Base-by-base conservation (phyloP, 2,113 vertebrate genomes). In the Egretta garzetta region DNA sequence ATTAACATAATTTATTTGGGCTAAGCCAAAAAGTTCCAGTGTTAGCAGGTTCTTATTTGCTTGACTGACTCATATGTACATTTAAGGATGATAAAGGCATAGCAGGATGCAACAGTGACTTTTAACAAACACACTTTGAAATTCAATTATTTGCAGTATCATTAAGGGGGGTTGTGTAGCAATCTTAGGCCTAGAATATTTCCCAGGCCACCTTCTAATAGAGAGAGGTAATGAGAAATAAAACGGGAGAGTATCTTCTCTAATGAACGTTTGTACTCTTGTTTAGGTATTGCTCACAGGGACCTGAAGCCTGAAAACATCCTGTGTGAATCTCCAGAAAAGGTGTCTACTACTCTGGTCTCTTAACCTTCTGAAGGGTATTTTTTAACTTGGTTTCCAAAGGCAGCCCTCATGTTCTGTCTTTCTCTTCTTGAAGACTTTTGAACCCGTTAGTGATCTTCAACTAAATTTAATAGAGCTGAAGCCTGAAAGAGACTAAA, bases 261-360 rank as follows among this genome's bases (percentile, higher is more conserved):
- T 95, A 84, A 91, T 94, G 30, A 76, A 13, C 11, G 14, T 86
- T 71, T 96, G 35, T 92, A 49, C 73, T 93, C 53, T 94, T 92
- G 27, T 96, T 89, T 94, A 99, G 99, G 99, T 94, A 99, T 99
- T 88, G 99, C 99, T 97, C 99, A 99, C 86, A 98, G 99, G 41
- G 99, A 99, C 96, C 98, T 99, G 87, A 99, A 99, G 96, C 99
- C 99, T 91, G 99, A 99, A 97, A 99, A 99, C 95, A 99, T 99
- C 96, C 97, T 99, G 60, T 99, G 99, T 87, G 99, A 99, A 98
- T 99, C 98, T 97, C 98, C 98, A 87, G 99, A 99, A 96, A 98
- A 98, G 98, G 99, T 99, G 98, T 43, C 41, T 43, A 43, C 50
- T 72, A 2, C 43, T 82, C 41, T 66, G 21, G 9, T 95, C 55